Evolutionary conservation across 2,888 invertebrate genomes (phyloP), one percentile per base, ranked within the genome.

Genomic region (Epinotia demarniana): DNA sequence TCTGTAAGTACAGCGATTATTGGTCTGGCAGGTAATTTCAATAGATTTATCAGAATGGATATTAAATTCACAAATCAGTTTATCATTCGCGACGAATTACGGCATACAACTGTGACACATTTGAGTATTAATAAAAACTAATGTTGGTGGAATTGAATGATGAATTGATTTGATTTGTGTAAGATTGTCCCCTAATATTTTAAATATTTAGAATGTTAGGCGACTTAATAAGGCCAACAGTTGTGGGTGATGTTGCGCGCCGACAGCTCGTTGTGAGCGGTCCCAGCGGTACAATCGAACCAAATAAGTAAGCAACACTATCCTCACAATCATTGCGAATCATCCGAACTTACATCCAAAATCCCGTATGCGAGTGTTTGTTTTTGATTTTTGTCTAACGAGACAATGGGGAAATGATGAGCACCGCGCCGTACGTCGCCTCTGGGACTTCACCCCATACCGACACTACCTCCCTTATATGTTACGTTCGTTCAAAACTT

Each of bases 381-480:
- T 93, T 92, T 93, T 93, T 93, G 93, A 93, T 94, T 94, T 94
- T 93, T 93, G 93, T 93, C 91, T 93, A 94, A 93, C 93, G 93
- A 93, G 93, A 93, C 94, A 94, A 94, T 94, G 92, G 94, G 94
- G 93, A 93, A 93, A 93, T 93, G 94, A 93, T 93, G 94, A 94
- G 92, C 91, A 88, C 89, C 87, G 91, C 86, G 89, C 89, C 84
- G 87, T 87, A 90, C 90, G 88, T 89, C 86, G 89, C 94, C 92
- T 91, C 82, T 92, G 93, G 93, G 93, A 93, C 85, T 90, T 91
- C 90, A 90, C 93, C 92, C 93, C 87, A 89, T 85, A 84, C 87
- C 84, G 81, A 81, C 84, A 84, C 86, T 81, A 82, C 88, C 88
- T 87, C 92, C 90, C 90, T 84, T 81, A 75, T 68, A 64, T 72